Evolutionary conservation across 2,113 vertebrate species (phyloP).

Genomic region (Pampusana beccarii): DNA sequence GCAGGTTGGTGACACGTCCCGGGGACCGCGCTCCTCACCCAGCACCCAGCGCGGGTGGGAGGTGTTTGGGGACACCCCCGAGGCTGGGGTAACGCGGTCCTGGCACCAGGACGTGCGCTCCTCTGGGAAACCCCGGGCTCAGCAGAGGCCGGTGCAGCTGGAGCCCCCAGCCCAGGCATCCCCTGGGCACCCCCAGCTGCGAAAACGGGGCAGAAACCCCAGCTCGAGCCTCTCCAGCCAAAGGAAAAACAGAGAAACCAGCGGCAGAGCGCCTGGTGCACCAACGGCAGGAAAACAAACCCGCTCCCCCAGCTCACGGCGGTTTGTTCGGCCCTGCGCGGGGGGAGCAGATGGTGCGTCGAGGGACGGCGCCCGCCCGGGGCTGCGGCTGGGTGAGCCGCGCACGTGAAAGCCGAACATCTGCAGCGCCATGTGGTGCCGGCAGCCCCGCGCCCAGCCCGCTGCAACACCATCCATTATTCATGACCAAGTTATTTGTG

Average conservation of each 20-base stretch:
- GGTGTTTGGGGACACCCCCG: not conserved
- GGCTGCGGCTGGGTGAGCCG: constrained; percentile 82
- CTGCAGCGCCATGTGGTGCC: constrained; percentile 89
- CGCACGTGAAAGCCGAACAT: constrained; percentile 85
- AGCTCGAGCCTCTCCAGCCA: fast-evolving
- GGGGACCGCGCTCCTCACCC: not conserved
- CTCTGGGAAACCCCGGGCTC: not conserved
- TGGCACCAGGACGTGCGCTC: fast-evolving
- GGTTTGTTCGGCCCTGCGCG: constrained; percentile 52
- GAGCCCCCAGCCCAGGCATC: not conserved
- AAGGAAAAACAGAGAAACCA: not conserved
- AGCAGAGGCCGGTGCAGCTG: not conserved
- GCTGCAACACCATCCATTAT: constrained; percentile 83
- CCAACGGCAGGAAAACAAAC: not conserved
- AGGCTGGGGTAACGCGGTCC: not conserved
- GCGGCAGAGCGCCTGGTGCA: not conserved
- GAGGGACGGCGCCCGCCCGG: constrained; percentile 69
- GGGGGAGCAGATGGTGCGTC: constrained; percentile 82
- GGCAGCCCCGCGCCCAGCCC: constrained; percentile 58
- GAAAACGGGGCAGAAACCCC: not conserved
- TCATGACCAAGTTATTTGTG: constrained; percentile 74
- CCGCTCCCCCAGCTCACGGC: constrained; percentile 71
- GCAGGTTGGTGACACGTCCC: not conserved
- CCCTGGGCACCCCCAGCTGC: not conserved
- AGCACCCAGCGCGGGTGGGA: too few species aligned